Evolutionary conservation across 64 coral and sea anemone species (phyloP).

Genomic region (Hydrozoanthus tunicans): DNA sequence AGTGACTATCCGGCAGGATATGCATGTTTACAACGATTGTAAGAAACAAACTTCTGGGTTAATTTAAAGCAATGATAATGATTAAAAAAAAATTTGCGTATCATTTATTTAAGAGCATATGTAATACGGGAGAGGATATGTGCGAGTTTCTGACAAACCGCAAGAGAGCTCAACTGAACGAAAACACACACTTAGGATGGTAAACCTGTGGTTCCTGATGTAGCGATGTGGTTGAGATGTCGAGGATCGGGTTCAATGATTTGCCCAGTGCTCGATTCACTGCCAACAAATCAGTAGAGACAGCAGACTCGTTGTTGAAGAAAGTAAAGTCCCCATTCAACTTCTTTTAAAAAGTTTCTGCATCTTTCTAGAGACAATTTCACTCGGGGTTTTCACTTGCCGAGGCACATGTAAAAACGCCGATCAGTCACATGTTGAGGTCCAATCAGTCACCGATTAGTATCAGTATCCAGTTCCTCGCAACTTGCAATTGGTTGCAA

Average conservation of each 20-base stretch:
- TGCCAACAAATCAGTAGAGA: background rate
- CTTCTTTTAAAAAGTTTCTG: background rate
- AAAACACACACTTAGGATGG: too few relatives aligned
- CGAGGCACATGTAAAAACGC: background rate
- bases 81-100: too few relatives aligned
- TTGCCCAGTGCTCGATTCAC: background rate
- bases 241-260: background rate
- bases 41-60: too few relatives aligned
- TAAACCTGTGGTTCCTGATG: too few relatives aligned
- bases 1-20: too few relatives aligned
- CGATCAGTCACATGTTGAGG: background rate
- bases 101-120: too few relatives aligned
- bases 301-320: background rate
- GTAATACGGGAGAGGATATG: too few relatives aligned
- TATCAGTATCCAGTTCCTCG: background rate
- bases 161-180: too few relatives aligned
- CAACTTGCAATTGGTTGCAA: background rate
- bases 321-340: background rate
- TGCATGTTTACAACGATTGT: too few relatives aligned
- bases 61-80: too few relatives aligned
- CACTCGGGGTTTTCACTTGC: background rate
- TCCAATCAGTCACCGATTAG: constrained; percentile 4
- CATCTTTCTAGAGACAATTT: background rate
- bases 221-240: too few relatives aligned
- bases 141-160: too few relatives aligned